Evolutionary conservation across 2,888 invertebrate species (phyloP).

Genomic region (Oscheius myriophilus): DNA sequence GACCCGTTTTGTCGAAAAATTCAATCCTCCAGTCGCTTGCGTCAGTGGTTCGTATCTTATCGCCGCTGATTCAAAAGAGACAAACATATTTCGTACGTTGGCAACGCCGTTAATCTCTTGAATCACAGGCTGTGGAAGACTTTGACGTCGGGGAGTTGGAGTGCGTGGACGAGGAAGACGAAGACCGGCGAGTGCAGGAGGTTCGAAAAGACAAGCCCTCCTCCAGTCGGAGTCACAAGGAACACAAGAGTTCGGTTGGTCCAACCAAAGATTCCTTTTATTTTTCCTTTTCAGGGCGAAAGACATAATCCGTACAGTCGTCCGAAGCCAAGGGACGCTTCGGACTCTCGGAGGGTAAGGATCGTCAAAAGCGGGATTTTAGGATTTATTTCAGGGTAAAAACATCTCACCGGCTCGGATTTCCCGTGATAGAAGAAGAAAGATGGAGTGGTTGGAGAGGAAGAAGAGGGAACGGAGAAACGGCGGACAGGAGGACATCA

Average conservation of each 20-base stretch:
- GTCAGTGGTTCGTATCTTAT: too few relatives aligned
- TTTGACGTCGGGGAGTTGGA: slow-evolving; percentile 35
- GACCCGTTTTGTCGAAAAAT: too few relatives aligned
- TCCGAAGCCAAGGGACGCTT: neutral
- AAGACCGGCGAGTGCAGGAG: slow-evolving; percentile 6
- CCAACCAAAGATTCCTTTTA: neutral
- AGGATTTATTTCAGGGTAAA: slow-evolving; percentile 14
- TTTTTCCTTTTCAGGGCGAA: slow-evolving; percentile 9
- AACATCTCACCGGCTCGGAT: slow-evolving; percentile 1
- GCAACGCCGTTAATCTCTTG: neutral
- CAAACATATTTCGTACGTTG: neutral
- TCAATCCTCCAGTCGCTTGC: too few relatives aligned
- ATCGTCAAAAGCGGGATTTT: neutral
- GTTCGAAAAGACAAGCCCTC: neutral
- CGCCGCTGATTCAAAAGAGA: neutral
- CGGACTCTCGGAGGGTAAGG: neutral
- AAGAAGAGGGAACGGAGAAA: neutral
- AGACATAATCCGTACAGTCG: slow-evolving; percentile 19
- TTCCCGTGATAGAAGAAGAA: slow-evolving; percentile 7
- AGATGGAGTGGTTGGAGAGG: slow-evolving; percentile 9
- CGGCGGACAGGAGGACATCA: neutral
- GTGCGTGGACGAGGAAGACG: slow-evolving; percentile 39
- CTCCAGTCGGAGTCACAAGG: neutral
- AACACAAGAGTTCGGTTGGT: neutral
- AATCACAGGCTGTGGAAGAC: slow-evolving; percentile 12